Base-by-base conservation (phyloP, 2,113 vertebrate species). In the Cryptomyrus ogoouensis region DNA sequence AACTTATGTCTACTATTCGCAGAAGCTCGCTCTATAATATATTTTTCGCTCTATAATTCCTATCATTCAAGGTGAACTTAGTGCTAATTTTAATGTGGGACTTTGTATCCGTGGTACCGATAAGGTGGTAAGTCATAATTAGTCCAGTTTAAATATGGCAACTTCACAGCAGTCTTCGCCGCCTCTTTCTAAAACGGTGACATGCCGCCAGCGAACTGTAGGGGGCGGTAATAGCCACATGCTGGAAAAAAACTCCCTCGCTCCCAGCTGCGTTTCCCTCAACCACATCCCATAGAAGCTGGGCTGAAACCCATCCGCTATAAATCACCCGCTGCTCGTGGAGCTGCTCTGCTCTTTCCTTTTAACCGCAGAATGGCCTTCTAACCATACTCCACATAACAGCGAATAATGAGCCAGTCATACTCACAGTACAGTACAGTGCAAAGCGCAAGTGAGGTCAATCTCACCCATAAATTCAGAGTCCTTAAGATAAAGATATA, bases 151-250 rank as follows among this genome's bases (percentile, higher is more conserved):
- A 77, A 77, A 39, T 39, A 19, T 39, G 35, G 35, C 27, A 35
- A 87, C 27, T 31, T 21, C 42, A 47, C 80, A 24, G 44, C 31
- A 15, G 15, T 84, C 83, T n/a, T 87, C 49, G 27, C 47, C 31
- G 31, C 53, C 7, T 6, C 27, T 52, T 44, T 58, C 19, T 44
- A 10, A 13, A 42, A 42, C 17, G 35, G 31, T 89, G 88, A n/a
- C 44, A 56, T 85, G 46, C 24, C 50, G 24, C 49, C 50, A 53
- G 50, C 53, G 24, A 89, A 39, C 77, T 89, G 52, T 84, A 89
- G 89, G 89, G 77, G 89, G 52, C 89, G 83, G 89, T 62, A 62
- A 53, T 42, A 84, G 80, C 89, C 89, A 58, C 89, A 89, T 44
- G 21, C 50, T 84, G 50, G 52, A 70, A 53, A 27, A 47, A 10